A percentile compares a stretch with the other conserved stretches of the same genome.
phyloP scores from a whole-genome alignment of 2,888 invertebrate genomes.

The Drosophila glabriapex region DNA sequence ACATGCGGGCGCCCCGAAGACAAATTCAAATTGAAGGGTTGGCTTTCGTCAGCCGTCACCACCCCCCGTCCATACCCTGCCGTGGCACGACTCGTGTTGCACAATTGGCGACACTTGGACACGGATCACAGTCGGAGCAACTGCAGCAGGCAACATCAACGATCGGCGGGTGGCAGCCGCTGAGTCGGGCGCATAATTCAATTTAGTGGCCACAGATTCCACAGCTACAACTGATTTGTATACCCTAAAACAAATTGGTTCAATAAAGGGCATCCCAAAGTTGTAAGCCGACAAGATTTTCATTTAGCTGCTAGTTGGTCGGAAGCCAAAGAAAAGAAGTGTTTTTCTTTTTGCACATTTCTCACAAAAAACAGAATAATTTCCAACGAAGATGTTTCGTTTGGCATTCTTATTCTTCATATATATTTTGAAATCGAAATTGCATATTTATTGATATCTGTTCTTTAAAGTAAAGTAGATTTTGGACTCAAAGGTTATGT shows the following conservation, averaged over 20 bases:
- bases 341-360: neutral
- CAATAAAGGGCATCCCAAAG: constrained; percentile 13
- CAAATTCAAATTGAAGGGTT: constrained; percentile 69
- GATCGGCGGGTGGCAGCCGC: constrained; percentile 31
- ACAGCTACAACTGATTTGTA: constrained; percentile 58
- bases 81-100: constrained; percentile 2
- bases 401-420: neutral
- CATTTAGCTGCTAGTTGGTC: neutral
- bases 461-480: neutral
- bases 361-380: neutral
- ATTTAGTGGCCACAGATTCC: constrained; percentile 64
- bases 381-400: neutral
- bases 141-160: constrained; percentile 49
- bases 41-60: constrained; percentile 31
- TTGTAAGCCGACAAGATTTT: neutral
- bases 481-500: neutral
- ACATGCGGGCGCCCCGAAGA: constrained; percentile 78
- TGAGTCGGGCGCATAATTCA: constrained; percentile 72
- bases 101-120: constrained; percentile 75
- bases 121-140: constrained; percentile 57
- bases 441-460: neutral
- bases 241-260: constrained; percentile 15
- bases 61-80: neutral
- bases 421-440: no score
- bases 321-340: neutral